A percentile compares a stretch with the other conserved stretches of the same genome.
Conservation (phyloP, 1,140 invertebrate species). For the Caerostris extrusa region DNA sequence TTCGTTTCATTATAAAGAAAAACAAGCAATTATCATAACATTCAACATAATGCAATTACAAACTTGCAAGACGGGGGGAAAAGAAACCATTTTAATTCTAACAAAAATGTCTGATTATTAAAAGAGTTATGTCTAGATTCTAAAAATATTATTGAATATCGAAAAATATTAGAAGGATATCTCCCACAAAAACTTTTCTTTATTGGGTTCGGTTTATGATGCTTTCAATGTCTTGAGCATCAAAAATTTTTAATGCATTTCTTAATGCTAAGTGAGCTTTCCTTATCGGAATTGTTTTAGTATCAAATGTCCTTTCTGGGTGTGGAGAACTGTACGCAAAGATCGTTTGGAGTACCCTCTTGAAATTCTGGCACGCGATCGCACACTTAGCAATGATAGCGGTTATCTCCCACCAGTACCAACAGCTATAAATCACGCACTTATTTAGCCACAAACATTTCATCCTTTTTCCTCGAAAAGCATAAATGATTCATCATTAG, state of each 20-base stretch:
- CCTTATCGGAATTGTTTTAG: background rate
- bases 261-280: background rate
- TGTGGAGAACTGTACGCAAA: background rate
- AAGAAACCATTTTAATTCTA: too few species aligned
- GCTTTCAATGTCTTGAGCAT: background rate
- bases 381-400: constrained; percentile 46
- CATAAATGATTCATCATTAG: background rate
- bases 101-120: too few species aligned
- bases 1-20: too few species aligned
- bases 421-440: constrained; percentile 60
- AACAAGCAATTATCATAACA: too few species aligned
- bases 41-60: too few species aligned
- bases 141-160: too few species aligned
- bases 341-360: constrained; percentile 9
- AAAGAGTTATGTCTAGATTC: too few species aligned
- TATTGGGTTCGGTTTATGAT: too few species aligned
- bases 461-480: background rate
- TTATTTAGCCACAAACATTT: background rate
- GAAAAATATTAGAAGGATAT: too few species aligned
- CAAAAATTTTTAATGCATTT: background rate
- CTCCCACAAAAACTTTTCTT: too few species aligned
- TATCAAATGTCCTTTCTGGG: constrained; percentile 35
- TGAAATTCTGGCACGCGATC: constrained; percentile 47
- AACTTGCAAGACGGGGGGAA: too few species aligned
- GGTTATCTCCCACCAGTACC: background rate